Evolutionary conservation across 2,113 vertebrate genomes (phyloP).

Genomic region (Mus spicilegus): DNA sequence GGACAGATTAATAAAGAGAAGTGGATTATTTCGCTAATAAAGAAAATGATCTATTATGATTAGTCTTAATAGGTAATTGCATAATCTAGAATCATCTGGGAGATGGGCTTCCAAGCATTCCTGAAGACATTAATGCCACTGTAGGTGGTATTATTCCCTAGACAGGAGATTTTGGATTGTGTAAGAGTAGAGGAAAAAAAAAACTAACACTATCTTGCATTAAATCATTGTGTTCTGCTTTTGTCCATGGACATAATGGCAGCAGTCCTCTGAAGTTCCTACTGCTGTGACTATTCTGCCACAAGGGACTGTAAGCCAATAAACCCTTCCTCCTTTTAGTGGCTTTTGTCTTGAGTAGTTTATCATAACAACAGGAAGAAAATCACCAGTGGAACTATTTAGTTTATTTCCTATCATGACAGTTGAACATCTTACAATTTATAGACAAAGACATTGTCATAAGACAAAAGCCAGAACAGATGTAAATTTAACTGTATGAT

Average conservation of each 20-base stretch:
- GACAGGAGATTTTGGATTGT: not conserved
- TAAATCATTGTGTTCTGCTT: not conserved
- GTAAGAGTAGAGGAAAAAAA: not conserved
- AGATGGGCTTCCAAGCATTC: not conserved
- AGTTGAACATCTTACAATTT: not conserved
- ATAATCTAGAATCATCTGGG: not conserved
- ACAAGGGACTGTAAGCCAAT: no score
- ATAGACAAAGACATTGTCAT: not conserved
- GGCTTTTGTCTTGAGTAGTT: no score
- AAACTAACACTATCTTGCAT: not conserved
- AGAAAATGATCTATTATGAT: not conserved
- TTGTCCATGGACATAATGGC: not conserved
- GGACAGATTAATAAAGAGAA: not conserved
- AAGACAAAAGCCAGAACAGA: not conserved
- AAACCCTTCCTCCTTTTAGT: not conserved
- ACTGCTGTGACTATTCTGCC: not conserved
- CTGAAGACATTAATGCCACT: not conserved
- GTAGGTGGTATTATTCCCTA: not conserved
- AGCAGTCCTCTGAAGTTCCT: not conserved
- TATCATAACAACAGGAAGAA: not conserved
- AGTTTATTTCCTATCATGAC: not conserved
- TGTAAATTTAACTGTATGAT: not conserved
- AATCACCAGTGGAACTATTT: not conserved
- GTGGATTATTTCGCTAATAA: not conserved
- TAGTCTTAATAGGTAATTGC: not conserved